Base-by-base conservation (phyloP, 2,888 invertebrate genomes). In the Pogonocherus hispidulus region DNA sequence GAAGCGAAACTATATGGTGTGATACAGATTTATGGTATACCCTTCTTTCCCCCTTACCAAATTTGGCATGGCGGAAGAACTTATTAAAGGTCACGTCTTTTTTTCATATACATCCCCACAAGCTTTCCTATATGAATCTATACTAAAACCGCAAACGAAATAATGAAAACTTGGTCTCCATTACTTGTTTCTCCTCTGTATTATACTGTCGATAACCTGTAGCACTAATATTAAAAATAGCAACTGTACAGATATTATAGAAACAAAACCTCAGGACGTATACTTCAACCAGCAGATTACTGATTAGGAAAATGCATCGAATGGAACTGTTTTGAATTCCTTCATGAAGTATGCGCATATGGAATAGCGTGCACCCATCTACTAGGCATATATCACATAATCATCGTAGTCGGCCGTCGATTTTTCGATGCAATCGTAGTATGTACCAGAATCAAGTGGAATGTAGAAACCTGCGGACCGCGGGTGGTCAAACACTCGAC, bases 401-500 rank as follows among this genome's bases (percentile, higher is more conserved):
- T 73, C 69, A 69, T 55, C 55, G 37, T 54, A 54, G 52, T 54
- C 32, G 16, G 37, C 22, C 35, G 55, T 55, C 35, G 55, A 55
- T 55, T 77, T 76, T 76, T 74, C 75, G 74, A 78, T 73, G 69
- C 71, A 75, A 78, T 79, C 74, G 73, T 73, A 68, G 76, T 74
- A 68, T 76, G 77, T 74, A 77, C 72, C 76, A 76, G 78, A 77
- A 77, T 76, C 73, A 67, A 71, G 74, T 78, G 79, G 78, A 80
- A 80, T 80, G 79, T 72, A 71, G 74, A 73, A 77, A 76, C 73
- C 62, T 68, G 67, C 67, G 65, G 67, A 68, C 77, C 76, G 72
- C 78, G 75, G 80, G 80, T 79, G 76, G 76, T 67, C 73, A 59
- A 59, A 41, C 51, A 55, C 54, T 67, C 46, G 47, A 44, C 64